These are phyloP conservation scores for Pyrocephalus nanus DNA, from an alignment of 2,797 vertebrate species.

Conservation along the genomic window DNA sequence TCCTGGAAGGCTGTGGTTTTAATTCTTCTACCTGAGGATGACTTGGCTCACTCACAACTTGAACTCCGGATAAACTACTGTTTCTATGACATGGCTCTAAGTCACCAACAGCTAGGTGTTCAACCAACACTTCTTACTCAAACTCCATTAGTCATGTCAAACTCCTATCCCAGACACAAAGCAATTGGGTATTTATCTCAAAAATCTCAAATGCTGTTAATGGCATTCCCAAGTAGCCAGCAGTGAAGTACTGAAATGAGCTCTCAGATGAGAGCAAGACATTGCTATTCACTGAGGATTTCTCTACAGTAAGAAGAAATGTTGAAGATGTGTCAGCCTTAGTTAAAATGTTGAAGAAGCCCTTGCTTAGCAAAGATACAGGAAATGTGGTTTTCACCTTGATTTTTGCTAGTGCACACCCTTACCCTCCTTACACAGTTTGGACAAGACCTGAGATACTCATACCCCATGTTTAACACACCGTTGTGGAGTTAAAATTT, in stretches of 20 bases:
- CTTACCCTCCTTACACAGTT: not conserved
- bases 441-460: not conserved
- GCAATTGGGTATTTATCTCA: not conserved
- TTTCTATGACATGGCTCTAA: not conserved
- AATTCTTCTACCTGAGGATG: not conserved
- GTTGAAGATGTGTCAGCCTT: not conserved
- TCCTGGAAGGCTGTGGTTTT: not conserved
- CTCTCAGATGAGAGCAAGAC: not conserved
- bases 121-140: not conserved
- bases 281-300: not conserved
- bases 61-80: rapidly evolving
- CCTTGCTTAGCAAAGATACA: not conserved
- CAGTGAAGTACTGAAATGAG: not conserved
- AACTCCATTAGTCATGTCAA: not conserved
- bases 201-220: not conserved
- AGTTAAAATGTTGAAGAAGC: not conserved
- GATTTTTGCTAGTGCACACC: not conserved
- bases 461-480: rapidly evolving
- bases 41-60: not conserved
- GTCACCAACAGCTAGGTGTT: not conserved
- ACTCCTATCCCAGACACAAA: not conserved
- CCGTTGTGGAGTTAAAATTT: not conserved
- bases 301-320: not conserved
- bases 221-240: not conserved
- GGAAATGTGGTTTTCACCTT: not conserved